These are phyloP conservation scores for Tichodroma muraria DNA, from an alignment of 2,113 vertebrate species.

Conservation along the genomic window DNA sequence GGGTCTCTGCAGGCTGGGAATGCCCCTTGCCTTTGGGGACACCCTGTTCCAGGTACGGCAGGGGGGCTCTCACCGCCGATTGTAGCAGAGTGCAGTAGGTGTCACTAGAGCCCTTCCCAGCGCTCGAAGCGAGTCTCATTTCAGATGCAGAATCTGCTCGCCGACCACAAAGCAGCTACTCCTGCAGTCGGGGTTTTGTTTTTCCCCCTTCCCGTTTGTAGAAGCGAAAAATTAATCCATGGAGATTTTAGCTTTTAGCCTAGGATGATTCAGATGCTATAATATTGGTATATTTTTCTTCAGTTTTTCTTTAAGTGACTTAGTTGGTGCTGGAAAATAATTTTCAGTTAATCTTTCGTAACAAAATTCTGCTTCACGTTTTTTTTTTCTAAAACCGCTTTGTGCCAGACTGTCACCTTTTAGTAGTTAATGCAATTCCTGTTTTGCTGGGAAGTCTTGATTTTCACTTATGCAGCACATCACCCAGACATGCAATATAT, in stretches of 20 bases:
- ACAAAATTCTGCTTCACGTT: not conserved
- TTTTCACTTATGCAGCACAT: not conserved
- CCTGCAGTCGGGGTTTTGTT: not conserved
- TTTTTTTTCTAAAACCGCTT: not conserved
- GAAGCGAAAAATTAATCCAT: not conserved
- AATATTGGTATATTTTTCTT: not conserved
- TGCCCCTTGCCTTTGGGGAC: not conserved
- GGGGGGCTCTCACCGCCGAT: accelerated
- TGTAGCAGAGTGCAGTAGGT: conserved; percentile 23
- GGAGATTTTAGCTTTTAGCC: not conserved
- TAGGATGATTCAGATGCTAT: not conserved
- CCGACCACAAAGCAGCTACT: not conserved
- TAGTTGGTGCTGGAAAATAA: not conserved
- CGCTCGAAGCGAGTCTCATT: not conserved
- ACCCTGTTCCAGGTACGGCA: accelerated
- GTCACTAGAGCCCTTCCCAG: conserved; percentile 62
- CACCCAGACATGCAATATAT: not conserved
- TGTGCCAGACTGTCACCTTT: not conserved
- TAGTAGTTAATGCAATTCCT: not conserved
- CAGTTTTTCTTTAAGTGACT: not conserved
- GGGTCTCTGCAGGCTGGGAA: not conserved
- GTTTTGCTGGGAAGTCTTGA: not conserved
- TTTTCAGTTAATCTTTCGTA: not conserved
- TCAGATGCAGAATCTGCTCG: not conserved
- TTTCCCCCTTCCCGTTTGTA: not conserved